Evolutionary conservation across 2,888 invertebrate genomes (phyloP), one percentile per base, ranked within the genome.

Genomic region (Argyra leucocephala): DNA sequence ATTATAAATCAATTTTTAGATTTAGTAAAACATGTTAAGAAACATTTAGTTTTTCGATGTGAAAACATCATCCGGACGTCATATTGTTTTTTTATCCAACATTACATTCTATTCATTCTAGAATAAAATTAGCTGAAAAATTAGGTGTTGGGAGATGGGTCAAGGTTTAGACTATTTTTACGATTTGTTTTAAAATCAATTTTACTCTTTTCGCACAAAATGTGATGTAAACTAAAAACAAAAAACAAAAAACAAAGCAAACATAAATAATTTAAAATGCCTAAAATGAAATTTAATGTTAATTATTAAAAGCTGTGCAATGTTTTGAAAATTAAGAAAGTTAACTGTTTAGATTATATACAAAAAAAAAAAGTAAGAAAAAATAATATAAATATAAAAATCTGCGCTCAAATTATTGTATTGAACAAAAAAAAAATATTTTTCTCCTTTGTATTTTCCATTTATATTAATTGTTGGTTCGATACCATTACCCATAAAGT

Each of bases 111-210:
- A 87, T 96, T 69, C 84, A 90, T 69, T 83, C 86, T 75, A 83
- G 96, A 70, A 81, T 96, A 21, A 86, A 93, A 66, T 80, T 96
- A 62, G 93, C 93, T 0, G 81, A 83, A 66, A 86, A 91, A 75
- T 82, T 93, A 64, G 90, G 91, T 10, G 89, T 89, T 3, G 95
- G 96, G 96, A 97, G 76, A 80, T 96, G n/a, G 96, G 96, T 0
- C 96, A 97, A 80, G 96, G 96, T 23, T 81, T 96, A 22, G 90
- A 94, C 79, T 96, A 93, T 78, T 96, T 96, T 79, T 96, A 94
- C 78, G 96, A 96, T 82, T 82, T 92, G 68, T 82, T 92, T 70
- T 91, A 82, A 84, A 67, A 67, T 61, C 65, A 18, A 3, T 48
- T 48, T 48, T 2, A 48, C n/a, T n/a, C 48, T 48, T 48, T 18